Evolutionary conservation across 2,797 vertebrate genomes (phyloP).

Genomic region (Threskiornis aethiopicus): DNA sequence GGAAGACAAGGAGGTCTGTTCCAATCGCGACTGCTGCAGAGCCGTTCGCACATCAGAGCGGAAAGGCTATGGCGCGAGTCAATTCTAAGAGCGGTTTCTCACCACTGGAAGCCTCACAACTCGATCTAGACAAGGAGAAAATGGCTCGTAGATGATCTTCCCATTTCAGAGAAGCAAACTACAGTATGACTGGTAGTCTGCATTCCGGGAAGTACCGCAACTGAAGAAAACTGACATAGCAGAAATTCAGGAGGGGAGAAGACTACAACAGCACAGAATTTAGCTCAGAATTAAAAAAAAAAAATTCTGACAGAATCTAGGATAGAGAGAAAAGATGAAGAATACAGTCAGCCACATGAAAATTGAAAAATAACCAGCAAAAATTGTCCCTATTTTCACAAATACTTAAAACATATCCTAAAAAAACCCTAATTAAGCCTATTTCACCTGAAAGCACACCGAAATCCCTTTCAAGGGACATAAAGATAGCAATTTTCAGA

Average conservation of each 20-base stretch:
- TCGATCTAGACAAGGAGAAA: neutral
- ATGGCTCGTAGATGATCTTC: neutral
- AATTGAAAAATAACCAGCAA: neutral
- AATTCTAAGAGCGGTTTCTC: neutral
- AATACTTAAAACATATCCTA: neutral
- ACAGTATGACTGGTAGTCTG: neutral
- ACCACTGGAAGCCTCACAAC: neutral
- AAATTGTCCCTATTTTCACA: neutral
- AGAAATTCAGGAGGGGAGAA: neutral
- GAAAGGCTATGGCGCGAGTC: neutral
- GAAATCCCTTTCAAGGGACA: neutral
- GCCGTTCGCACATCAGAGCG: neutral
- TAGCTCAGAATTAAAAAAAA: neutral
- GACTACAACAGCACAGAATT: neutral
- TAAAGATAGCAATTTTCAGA: neutral
- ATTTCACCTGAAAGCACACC: neutral
- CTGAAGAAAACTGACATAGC: neutral
- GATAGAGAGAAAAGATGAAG: neutral
- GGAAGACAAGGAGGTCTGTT: neutral
- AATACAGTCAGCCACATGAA: neutral
- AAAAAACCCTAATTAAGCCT: neutral
- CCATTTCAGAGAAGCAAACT: neutral
- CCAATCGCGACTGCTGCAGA: neutral
- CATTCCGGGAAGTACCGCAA: neutral
- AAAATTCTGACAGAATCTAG: neutral